phyloP scores from a whole-genome alignment of 2,888 invertebrate species.

The Eutolmus rufibarbis region DNA sequence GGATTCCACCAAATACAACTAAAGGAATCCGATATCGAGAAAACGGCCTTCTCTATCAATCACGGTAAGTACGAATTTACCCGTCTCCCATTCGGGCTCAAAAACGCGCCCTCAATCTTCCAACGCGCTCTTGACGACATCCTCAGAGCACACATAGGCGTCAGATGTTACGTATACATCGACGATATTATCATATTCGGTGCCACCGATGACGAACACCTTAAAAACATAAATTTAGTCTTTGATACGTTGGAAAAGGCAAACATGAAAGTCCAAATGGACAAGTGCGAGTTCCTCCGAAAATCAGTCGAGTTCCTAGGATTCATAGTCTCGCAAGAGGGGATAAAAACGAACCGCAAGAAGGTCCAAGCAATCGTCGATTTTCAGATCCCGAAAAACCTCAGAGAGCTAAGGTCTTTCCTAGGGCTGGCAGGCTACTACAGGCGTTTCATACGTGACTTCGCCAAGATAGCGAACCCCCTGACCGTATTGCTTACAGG shows the following conservation, averaged over 20 bases:
- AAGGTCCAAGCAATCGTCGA: background rate
- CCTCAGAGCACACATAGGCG: background rate
- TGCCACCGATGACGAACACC: background rate
- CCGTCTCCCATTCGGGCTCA: background rate
- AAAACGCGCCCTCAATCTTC: background rate
- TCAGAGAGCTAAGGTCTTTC: background rate
- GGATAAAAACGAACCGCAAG: background rate
- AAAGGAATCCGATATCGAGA: background rate
- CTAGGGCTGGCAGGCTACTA: background rate
- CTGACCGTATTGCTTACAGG: background rate
- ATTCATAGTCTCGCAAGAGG: background rate
- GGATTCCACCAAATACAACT: background rate
- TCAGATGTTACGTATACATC: background rate
- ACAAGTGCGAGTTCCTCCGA: background rate
- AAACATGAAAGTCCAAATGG: background rate
- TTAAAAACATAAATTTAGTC: background rate
- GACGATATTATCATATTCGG: background rate
- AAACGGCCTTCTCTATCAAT: background rate
- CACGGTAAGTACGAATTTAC: background rate
- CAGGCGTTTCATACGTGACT: background rate
- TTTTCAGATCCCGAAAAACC: background rate
- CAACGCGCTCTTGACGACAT: background rate
- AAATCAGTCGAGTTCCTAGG: background rate
- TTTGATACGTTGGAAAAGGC: background rate
- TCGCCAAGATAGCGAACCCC: background rate